phyloP scores from a whole-genome alignment of 2,113 vertebrate species.

The Crotalus viridis region DNA sequence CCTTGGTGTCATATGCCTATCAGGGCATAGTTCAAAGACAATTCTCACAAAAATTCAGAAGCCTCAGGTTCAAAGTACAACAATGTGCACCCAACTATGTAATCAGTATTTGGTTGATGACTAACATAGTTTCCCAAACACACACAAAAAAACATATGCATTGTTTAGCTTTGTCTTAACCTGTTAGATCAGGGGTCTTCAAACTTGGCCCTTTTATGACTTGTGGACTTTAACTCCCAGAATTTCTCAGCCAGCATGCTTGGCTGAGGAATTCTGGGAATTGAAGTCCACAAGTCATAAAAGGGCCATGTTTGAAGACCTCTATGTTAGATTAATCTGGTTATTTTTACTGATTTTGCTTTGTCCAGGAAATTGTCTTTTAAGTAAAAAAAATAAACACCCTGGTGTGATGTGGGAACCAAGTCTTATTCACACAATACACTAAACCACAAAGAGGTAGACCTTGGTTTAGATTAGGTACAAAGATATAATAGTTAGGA shows the following conservation, averaged over 20 bases:
- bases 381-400: neutral
- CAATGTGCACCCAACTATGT: neutral
- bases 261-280: no score
- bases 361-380: neutral
- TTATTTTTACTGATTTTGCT: neutral
- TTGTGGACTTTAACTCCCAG: no score
- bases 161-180: neutral
- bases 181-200: neutral
- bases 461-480: neutral
- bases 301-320: no score
- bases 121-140: neutral
- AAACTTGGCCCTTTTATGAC: no score
- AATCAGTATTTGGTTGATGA: neutral
- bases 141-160: neutral
- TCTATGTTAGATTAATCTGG: neutral
- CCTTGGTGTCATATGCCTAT: neutral
- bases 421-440: neutral
- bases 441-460: neutral
- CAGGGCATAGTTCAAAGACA: constrained; percentile 3
- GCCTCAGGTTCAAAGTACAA: neutral
- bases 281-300: no score
- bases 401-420: neutral
- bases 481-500: neutral
- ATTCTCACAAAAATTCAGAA: neutral
- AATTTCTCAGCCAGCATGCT: no score